These are phyloP conservation scores for Enteromius trimaculatus DNA, from an alignment of 2,797 vertebrate genomes.

Conservation along the genomic window DNA sequence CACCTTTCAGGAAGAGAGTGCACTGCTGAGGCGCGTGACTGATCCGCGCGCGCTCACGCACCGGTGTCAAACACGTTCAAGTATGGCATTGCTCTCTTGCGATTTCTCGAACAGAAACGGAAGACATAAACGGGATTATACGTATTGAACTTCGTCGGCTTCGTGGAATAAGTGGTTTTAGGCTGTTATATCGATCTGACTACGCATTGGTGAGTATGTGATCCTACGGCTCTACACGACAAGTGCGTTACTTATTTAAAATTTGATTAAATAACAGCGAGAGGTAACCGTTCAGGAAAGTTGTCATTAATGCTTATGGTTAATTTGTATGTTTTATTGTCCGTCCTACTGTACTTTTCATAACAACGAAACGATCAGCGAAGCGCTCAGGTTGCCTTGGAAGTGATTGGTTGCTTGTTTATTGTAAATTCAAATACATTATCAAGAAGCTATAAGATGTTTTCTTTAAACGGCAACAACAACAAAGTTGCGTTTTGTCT, in stretches of 20 bases:
- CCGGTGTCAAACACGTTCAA: conserved; percentile 41
- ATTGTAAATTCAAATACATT: neutral
- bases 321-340: neutral
- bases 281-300: neutral
- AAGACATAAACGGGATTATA: neutral
- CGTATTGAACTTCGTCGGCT: neutral
- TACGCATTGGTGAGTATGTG: conserved; percentile 10
- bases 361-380: neutral
- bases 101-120: neutral
- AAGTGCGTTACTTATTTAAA: neutral
- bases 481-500: neutral
- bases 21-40: conserved; percentile 10
- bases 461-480: neutral
- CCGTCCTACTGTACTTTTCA: neutral
- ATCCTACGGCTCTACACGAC: neutral
- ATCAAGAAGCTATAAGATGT: neutral
- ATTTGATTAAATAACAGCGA: neutral
- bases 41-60: conserved; percentile 29
- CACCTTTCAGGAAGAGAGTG: conserved; percentile 30
- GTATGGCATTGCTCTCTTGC: conserved; percentile 2
- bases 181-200: neutral
- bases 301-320: neutral
- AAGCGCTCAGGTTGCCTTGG: neutral
- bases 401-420: neutral
- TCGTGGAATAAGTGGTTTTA: conserved; percentile 9